These are phyloP conservation scores for Athrips mouffetella DNA, from an alignment of 2,888 invertebrate species.

Conservation along the genomic window DNA sequence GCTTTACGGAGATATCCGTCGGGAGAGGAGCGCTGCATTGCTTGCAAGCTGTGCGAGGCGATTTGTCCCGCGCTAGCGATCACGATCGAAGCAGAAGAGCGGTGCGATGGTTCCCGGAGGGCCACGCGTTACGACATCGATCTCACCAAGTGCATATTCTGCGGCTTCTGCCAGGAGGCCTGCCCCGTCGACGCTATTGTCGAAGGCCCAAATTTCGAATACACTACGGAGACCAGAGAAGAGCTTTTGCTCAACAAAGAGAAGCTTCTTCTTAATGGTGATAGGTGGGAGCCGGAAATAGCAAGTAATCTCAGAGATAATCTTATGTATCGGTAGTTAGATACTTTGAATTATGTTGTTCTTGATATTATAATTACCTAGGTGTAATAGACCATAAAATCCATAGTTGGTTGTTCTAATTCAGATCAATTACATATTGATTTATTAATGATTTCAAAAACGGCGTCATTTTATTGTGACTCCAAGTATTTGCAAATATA, in stretches of 20 bases:
- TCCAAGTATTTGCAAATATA: too few relatives aligned
- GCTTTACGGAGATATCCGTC: slow-evolving; percentile 97
- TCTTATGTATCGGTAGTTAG: slow-evolving; percentile 55
- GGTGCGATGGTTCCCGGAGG: slow-evolving; percentile 95
- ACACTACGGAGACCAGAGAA: slow-evolving; percentile 97
- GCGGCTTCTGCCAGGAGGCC: slow-evolving; percentile 99
- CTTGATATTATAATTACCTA: not conserved
- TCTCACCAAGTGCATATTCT: slow-evolving; percentile 98
- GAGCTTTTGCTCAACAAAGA: slow-evolving; percentile 99
- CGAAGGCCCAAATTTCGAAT: slow-evolving; percentile 99
- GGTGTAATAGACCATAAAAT: too few relatives aligned
- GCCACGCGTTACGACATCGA: slow-evolving; percentile 99
- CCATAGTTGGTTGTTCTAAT: too few relatives aligned
- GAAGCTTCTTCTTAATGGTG: slow-evolving; percentile 96
- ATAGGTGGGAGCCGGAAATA: slow-evolving; percentile 99
- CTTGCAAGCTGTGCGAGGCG: slow-evolving; percentile 99
- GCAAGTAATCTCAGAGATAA: slow-evolving; percentile 88
- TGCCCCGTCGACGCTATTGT: slow-evolving; percentile 99
- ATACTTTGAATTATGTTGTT: not conserved
- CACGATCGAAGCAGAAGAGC: slow-evolving; percentile 98
- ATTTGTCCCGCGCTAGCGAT: slow-evolving; percentile 99
- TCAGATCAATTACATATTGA: too few relatives aligned
- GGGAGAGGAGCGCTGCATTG: slow-evolving; percentile 99
- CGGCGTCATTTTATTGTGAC: too few relatives aligned
- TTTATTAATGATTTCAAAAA: too few relatives aligned